Base-by-base conservation (phyloP, 2,888 invertebrate genomes). In the Cataglyphis cursor region DNA sequence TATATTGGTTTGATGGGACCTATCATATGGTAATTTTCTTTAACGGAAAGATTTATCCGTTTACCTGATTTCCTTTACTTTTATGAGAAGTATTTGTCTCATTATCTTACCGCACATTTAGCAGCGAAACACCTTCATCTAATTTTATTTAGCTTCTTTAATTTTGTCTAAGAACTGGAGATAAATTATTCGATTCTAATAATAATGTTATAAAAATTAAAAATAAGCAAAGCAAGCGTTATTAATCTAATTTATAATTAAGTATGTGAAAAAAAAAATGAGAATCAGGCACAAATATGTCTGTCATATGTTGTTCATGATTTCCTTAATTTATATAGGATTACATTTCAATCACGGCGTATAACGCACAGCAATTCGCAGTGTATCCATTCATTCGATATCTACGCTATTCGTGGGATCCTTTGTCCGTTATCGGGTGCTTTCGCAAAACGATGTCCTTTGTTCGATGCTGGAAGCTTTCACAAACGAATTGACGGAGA, bases 401-500 rank as follows among this genome's bases (percentile, higher is more conserved):
- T 88, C 88, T 87, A 85, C 66, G 83, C 83, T 74, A 83, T 88
- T 88, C 85, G 85, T 51, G 51, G 75, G 74, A 75, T 89, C 83
- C 87, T 88, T 89, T 89, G 89, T 89, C 84, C 75, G 88, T 85
- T 89, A 89, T 89, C 89, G 88, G 78, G 74, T 54, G 89, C 84
- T 88, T 84, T 89, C 87, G 83, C 86, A 89, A 89, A 89, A 88
- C 86, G 88, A 74, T 66, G 80, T 83, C 83, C 88, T 87, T 89
- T 89, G 89, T 89, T 82, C 83, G 65, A 82, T 41, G 70, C 64
- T 88, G 73, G 88, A 80, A 76, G 84, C 89, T 82, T 88, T 88
- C 87, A 76, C 78, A 70, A 89, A 87, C 85, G 81, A 84, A 85
- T 81, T 84, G 87, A 87, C 88, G 81, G 87, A 84, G 85, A 84